These are phyloP conservation scores for Nemurella pictetii DNA, from an alignment of 2,888 invertebrate genomes.

Conservation along the genomic window DNA sequence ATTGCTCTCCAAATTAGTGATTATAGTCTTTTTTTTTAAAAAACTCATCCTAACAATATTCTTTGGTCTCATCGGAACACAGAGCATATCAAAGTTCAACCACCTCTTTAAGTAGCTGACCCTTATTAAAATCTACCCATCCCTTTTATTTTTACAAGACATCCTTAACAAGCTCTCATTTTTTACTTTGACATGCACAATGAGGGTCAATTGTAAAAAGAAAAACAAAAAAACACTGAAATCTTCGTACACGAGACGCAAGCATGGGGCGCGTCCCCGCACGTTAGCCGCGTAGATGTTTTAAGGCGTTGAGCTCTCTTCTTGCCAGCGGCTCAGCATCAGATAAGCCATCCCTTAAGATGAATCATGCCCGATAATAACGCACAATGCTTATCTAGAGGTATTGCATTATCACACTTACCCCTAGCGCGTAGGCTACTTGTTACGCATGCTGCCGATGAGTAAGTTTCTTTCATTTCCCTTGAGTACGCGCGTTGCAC, in stretches of 20 bases:
- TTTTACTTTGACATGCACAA: not conserved
- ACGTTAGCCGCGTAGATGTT: not conserved
- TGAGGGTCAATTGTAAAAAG: not conserved
- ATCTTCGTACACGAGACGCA: conserved; percentile 7
- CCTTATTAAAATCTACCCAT: not conserved
- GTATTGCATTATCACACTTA: conserved; percentile 16
- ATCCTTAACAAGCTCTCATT: not conserved
- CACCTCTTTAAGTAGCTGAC: not conserved
- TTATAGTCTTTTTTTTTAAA: no score
- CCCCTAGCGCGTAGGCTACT: conserved; percentile 9
- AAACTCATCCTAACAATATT: no score
- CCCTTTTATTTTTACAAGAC: not conserved
- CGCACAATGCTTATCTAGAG: not conserved
- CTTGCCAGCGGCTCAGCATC: not conserved
- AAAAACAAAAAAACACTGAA: not conserved
- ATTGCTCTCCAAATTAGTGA: no score
- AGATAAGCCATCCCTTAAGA: conserved; percentile 16
- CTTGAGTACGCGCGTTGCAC: not conserved
- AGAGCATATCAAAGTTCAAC: not conserved
- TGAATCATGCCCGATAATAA: conserved; percentile 18
- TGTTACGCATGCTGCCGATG: conserved; percentile 18
- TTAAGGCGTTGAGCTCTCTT: conserved; percentile 7
- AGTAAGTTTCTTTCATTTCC: conserved; percentile 14
- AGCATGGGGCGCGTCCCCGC: not conserved
- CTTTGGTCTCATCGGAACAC: no score